Evolutionary conservation across 2,888 invertebrate genomes (phyloP), one percentile per base, ranked within the genome.

Genomic region (Ptychoptera contaminata): DNA sequence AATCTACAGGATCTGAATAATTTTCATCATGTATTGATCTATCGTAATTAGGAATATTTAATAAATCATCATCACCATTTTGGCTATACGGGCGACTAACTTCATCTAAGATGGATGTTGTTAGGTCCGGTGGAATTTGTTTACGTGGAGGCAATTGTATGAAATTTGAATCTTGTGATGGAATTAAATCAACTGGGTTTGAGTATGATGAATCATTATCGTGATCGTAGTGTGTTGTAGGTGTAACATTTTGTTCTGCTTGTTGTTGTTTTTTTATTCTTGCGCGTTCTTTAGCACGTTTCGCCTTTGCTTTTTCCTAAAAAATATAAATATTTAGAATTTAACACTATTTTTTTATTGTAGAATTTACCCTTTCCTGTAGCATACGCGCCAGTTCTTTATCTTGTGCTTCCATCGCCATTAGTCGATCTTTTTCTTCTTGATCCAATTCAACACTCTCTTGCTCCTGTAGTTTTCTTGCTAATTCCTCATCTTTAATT

Each of bases 361-460:
- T 11, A 2, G 29, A 40, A 15, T 29, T 37, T 47, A 62, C 63
- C 54, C 76, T 67, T 58, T 83, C 83, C 59, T 84, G 83, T 39
- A 85, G 61, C 67, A 83, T 72, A 58, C 77, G 75, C 2, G 84
- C 84, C 42, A 84, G 60, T 60, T 84, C 84, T 48, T 81, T 77
- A 56, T 85, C 84, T 60, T 84, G 83, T 1, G 81, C 82, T 63
- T 85, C 83, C 53, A 83, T 80, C 2, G 83, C 83, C 49, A 82
- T 58, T 55, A 78, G 68, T 49, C 78, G 70, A 62, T 81, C 81
- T 23, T 66, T 58, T 55, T 73, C 71, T 47, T 73, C 62, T 49
- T 70, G 62, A 12, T 74, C 69, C 46, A 74, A 67, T 31, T 68
- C 63, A 56, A 73, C 72, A 49, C 76, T 71, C 61, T 85, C 84